Base-by-base conservation (phyloP, 2,113 vertebrate genomes). In the Coryphaenoides rupestris region DNA sequence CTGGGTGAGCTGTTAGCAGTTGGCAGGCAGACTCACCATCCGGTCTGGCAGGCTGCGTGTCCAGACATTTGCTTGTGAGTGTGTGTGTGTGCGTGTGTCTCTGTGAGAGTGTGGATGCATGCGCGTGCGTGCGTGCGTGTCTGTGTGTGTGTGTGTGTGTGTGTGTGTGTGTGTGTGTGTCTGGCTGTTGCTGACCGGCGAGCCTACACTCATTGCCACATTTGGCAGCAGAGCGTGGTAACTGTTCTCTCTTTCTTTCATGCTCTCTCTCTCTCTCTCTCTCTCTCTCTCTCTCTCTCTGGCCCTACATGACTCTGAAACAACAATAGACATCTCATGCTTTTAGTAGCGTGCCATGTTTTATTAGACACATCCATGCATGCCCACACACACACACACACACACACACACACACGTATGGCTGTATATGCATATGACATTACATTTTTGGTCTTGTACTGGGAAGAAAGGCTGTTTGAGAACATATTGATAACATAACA, bases 21-120 rank as follows among this genome's bases (percentile, higher is more conserved):
- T 88, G 86, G 86, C 86, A 88, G 80, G 72, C 72, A 58, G 69
- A 75, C 83, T 84, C 78, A 65, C 79, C 84, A 86, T 86, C 81
- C 81, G 72, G 74, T 83, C 72, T 87, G 87, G 79, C 87, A 87
- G 79, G 73, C 72, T 81, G 74, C 76, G 73, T 80, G 53, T 52
- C 19, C 50, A 61, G 59, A 24, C 33, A 33, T 33, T 33, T 33
- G 28, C 7, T 3, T 33, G 72, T 60, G 59, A 52, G 69, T 55
- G 68, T 66, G 47, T 55, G 40, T 33, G 72, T 60, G 62, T 55
- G 72, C 52, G 68, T 66, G 45, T 55, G 28, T n/a, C n/a, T n/a
- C n/a, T n/a, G n/a, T n/a, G n/a, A n/a, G n/a, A n/a, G n/a, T n/a
- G n/a, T n/a, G n/a, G n/a, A 7, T 28, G 26, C 7, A 7, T 28